Base-by-base conservation (phyloP, 1,140 invertebrate genomes). In the Drosophila novamexicana region DNA sequence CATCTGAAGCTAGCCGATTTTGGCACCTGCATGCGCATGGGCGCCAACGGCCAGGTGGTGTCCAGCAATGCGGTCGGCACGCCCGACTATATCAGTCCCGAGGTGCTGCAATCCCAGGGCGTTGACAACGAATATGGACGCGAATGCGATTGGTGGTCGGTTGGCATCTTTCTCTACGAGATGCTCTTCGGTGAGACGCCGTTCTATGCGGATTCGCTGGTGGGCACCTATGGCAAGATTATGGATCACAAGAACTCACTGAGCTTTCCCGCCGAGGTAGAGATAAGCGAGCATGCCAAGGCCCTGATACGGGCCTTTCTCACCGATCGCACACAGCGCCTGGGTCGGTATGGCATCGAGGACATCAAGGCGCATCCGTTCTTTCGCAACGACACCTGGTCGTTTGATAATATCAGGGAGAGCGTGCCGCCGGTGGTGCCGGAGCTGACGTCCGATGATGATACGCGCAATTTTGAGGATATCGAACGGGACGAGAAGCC, bases 101-200 rank as follows among this genome's bases (percentile, higher is more conserved):
- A 99, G 93, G 98, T 99, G 10, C 94, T 99, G 58, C 97, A 98
- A 92, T 99, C 98, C 6, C 98, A 99, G 93, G 98, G 98, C 89
- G 97, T 97, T n/a, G 97, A 98, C 91, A 98, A 98, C 52, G 96
- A 97, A 36, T 98, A 98, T 92, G 98, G 98, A 0, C 93, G 97
- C 40, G 98, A 99, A 93, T 99, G 99, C 93, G 99, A 99, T 93
- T 99, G 98, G 98, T 99, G 99, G 99, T 98, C 98, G 12, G 98
- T 99, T 12, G 99, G 99, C 44, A 98, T 99, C 56, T 98, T 99
- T 93, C 94, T 99, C 0, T 99, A 99, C 93, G 99, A 99, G 94
- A 99, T 99, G 98, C 94, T 99, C 7, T 96, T 99, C 67, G 98
- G 98, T n/a, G 99, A 99, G 93, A 98, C 98, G 5, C 99, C 99